Percentiles rank a stretch among this genome's conserved stretches.
phyloP scores from a whole-genome alignment of 2,113 vertebrate species.

The Muscicapa adusta region DNA sequence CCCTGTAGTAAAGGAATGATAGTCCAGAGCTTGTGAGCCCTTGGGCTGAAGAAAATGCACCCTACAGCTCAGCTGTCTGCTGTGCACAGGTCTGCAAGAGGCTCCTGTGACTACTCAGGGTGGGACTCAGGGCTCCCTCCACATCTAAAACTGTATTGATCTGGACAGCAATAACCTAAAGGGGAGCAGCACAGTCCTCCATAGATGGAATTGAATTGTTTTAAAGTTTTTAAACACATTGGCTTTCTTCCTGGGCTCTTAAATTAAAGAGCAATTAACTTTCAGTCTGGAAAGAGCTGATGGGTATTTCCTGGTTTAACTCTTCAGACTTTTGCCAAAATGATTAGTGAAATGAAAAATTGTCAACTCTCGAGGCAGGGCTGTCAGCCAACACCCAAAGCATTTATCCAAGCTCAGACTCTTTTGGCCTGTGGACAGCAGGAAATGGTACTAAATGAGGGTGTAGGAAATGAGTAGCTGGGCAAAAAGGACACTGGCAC shows the following conservation, averaged over 20 bases:
- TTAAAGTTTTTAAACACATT: neutral
- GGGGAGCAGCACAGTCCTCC: neutral
- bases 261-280: slow-evolving; percentile 55
- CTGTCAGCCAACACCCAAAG: neutral
- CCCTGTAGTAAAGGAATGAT: accelerated
- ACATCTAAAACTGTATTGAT: neutral
- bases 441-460: neutral
- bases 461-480: neutral
- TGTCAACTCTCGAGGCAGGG: neutral
- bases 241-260: slow-evolving; percentile 2
- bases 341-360: slow-evolving; percentile 17
- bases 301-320: neutral
- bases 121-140: neutral
- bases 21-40: neutral
- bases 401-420: neutral
- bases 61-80: neutral
- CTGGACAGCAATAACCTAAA: neutral
- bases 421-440: neutral
- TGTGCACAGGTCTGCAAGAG: neutral
- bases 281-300: neutral
- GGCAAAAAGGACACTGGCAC: neutral
- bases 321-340: neutral
- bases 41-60: neutral
- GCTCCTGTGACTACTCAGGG: neutral
- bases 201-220: neutral